Percentiles rank a stretch among this genome's conserved stretches.
Conservation (phyloP, 2,797 vertebrate species). For the Xyrichtys novacula region DNA sequence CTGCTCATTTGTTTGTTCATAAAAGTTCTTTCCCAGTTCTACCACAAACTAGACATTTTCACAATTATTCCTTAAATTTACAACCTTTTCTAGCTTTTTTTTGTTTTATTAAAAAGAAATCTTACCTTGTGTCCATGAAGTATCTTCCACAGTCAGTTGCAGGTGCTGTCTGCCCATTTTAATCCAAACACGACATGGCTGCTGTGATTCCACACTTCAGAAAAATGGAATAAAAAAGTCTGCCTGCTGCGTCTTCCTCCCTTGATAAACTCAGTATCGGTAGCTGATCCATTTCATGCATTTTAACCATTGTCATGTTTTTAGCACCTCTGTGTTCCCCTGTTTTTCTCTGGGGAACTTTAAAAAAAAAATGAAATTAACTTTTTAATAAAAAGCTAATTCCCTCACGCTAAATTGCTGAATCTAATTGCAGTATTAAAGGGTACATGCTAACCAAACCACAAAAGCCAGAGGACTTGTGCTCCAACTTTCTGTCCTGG, state of each 20-base stretch:
- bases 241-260: too few relatives aligned
- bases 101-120: too few relatives aligned
- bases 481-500: not conserved
- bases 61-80: too few relatives aligned
- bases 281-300: not conserved
- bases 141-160: too few relatives aligned
- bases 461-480: too few relatives aligned
- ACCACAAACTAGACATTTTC: too few relatives aligned
- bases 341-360: not conserved
- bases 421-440: not conserved
- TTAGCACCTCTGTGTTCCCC: not conserved
- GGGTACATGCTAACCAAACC: not conserved
- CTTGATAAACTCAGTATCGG: not conserved
- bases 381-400: not conserved
- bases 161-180: slow-evolving; percentile 10
- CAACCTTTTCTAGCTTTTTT: too few relatives aligned
- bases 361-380: not conserved
- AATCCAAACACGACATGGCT: slow-evolving; percentile 22
- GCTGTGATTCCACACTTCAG: slow-evolving; percentile 11
- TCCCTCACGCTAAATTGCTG: not conserved
- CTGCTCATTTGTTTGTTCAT: too few relatives aligned
- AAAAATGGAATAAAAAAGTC: slow-evolving; percentile 7
- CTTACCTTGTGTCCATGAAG: slow-evolving; percentile 7
- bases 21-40: too few relatives aligned
- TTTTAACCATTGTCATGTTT: not conserved